Base-by-base conservation (phyloP, 64 coral and sea anemone genomes). In the Astreopora myriophthalma region DNA sequence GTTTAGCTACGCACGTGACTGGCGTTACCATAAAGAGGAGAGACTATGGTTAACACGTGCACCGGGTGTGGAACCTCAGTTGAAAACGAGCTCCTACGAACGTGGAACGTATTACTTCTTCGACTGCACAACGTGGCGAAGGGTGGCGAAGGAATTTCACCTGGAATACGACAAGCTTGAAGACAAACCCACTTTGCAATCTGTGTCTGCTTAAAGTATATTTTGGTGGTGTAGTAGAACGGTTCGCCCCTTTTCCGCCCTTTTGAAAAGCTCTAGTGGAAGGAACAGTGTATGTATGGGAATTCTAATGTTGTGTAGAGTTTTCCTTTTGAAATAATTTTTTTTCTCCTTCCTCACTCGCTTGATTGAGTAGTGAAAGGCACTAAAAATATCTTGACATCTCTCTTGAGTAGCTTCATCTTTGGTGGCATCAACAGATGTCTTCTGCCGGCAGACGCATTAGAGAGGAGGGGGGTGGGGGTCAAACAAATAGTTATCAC, bases 21-120 rank as follows among this genome's bases (percentile, higher is more conserved):
- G 96, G 96, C 82, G 96, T 32, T 98, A 98, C 34, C 96, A 98
- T 55, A 98, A 98, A 67, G 96, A 98, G 8, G 96, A 98, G 44
- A 89, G 96, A 71, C 66, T 94, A 60, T 98, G 96, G 96, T 76
- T 98, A 85, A 98, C 96, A 74, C 93, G 96, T 62, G 96, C 90
- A 29, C 90, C 93, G 32, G 96, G 96, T 8, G 94, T 98, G 30
- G 96, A 98, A 22, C 96, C 96, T 16, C 89, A 90, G 75, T 55
- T 95, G n/a, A 98, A 98, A 72, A 89, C 94, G 9, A 93, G 49
- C 76, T 75, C 94, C 10, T 98, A 95, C 19, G 96, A 98, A 52
- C 76, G 94, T 20, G 96, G 96, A 27, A 98, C 96, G 8, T 98
- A 98, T 35, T 98, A 98, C 74, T 95, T 98, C 63, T 98, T 98